Base-by-base conservation (phyloP, 2,797 vertebrate genomes). In the Anguilla marmorata region DNA sequence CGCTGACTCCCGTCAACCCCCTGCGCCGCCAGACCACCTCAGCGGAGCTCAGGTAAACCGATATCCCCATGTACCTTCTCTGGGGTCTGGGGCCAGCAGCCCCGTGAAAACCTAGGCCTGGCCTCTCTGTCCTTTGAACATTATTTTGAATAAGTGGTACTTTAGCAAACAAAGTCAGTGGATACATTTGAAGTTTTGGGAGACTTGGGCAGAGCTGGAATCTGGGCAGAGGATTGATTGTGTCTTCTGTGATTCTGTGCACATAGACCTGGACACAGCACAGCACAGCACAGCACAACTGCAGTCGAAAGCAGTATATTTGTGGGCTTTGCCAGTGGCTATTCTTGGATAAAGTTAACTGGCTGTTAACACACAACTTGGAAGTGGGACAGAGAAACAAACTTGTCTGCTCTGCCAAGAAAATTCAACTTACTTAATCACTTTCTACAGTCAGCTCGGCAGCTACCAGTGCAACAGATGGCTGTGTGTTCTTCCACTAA, bases 21-120 rank as follows among this genome's bases (percentile, higher is more conserved):
- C 89, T 90, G 7, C 89, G 86, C 76, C 91, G 90, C 83, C 88
- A 80, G 54, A 91, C 92, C 89, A 84, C 93, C 89, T 50, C 88
- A 84, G 86, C 92, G 33, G 92, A 90, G 16, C 92, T 95, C 91
- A 95, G 94, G 96, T 96, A 90, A 93, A 89, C 0, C 9, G 86
- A 91, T 86, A 86, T 21, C 30, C 37, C 33, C 6, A 41, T 4
- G 5, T 2, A n/a, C 82, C 3, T 54, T 19, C 48, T 9, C 82
- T 54, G 45, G 45, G 82, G 82, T 6, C 21, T 84, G 82, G 82
- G 82, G 24, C 11, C 74, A 19, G 24, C 33, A 74, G 63, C 3
- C 12, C 52, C 52, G 12, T 54, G 52, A 54, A 14, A 9, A 58
- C 56, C 14, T n/a, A 14, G 6, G 21, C 63, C 63, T 69, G 63